Evolutionary conservation across 1,140 invertebrate genomes (phyloP), one percentile per base, ranked within the genome.

Genomic region (Apis cerana): DNA sequence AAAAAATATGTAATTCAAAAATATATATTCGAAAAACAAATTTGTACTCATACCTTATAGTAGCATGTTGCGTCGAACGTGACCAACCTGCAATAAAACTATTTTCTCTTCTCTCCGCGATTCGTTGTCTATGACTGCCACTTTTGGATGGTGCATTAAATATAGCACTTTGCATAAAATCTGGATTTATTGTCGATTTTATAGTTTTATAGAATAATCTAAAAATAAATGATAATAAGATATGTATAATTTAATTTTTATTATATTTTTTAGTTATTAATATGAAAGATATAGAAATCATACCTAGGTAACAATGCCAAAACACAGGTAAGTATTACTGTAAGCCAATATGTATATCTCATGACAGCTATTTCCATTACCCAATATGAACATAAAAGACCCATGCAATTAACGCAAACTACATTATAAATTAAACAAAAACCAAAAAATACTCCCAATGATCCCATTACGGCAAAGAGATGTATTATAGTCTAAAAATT

Each of bases 381-480:
- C 96, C 97, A 97, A 94, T 97, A 98, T 27, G 97, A 98, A 89
- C 96, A 97, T 48, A 97, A 97, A 78, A 98, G 93, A 67, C 96
- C 96, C 90, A 97, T 96, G 91, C 97, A 97, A 87, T 96, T 96
- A 59, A 97, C 95, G 91, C 97, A 97, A 82, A 97, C 91, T 5
- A 96, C 95, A 93, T 98, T 97, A 94, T 98, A 98, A 43, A 97
- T 92, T 69, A 98, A 93, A 82, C 97, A 97, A 94, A 99, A 98
- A 84, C 96, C 95, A 94, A 97, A 98, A 95, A 97, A 99, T 83
- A 96, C 94, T 62, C 95, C 94, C 85, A 99, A 94, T 64, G 98
- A 99, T 19, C 97, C 93, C 64, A 97, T 87, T 88, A 99, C 95
- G 27, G 97, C 96, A 33, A 96, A 91, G 86, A 97, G 94, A 91